Percentiles rank a stretch among this genome's conserved stretches.
Evolutionary conservation across 2,113 vertebrate genomes (phyloP).

Genomic region (Myodes glareolus): DNA sequence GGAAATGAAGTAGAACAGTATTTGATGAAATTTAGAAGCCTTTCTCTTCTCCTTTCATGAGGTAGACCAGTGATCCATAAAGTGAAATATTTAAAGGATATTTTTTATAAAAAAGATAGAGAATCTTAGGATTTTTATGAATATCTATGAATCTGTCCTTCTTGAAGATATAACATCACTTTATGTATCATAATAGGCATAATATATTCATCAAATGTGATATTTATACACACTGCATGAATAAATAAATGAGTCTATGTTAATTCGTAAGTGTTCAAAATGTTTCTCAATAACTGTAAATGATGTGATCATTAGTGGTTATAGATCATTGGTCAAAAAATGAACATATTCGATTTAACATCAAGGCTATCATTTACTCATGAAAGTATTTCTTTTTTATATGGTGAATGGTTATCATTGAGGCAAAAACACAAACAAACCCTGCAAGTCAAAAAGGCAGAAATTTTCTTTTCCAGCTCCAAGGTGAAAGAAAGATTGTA

Average conservation of each 20-base stretch:
- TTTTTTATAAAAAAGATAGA: neutral
- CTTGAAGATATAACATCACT: neutral
- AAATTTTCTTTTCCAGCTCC: neutral
- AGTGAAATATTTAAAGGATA: neutral
- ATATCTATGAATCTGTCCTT: neutral
- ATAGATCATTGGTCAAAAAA: neutral
- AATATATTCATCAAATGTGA: neutral
- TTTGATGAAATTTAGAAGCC: constrained; percentile 4
- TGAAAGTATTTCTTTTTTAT: neutral
- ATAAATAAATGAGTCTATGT: neutral
- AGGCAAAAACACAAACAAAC: neutral
- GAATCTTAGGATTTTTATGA: neutral
- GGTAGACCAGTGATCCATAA: neutral
- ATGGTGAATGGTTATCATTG: neutral
- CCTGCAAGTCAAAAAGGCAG: neutral
- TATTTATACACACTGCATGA: neutral
- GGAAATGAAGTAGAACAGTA: neutral
- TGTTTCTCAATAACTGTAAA: neutral
- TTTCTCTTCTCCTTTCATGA: constrained; percentile 26
- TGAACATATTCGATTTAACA: neutral
- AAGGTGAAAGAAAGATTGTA: neutral
- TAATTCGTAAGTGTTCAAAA: neutral
- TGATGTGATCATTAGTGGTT: neutral
- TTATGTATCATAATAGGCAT: neutral
- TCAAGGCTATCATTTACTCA: neutral